A percentile compares a stretch with the other conserved stretches of the same genome.
Evolutionary conservation across 2,113 vertebrate genomes (phyloP).

Genomic region (Podarcis raffonei): DNA sequence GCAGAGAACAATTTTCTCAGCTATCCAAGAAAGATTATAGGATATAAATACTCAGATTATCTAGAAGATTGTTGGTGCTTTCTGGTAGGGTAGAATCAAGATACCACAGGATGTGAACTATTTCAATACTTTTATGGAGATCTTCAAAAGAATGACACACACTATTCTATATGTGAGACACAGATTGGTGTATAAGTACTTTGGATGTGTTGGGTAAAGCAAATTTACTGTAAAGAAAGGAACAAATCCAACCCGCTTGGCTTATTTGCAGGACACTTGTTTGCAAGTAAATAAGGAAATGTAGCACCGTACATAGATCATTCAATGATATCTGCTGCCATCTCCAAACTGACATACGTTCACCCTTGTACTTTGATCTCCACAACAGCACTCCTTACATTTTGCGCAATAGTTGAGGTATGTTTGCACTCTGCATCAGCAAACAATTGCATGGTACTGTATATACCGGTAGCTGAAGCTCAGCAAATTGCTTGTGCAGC

Average conservation of each 20-base stretch:
- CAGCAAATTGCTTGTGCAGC: not conserved
- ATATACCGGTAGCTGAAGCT: not conserved
- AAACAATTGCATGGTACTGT: not conserved
- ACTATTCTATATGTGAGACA: not conserved
- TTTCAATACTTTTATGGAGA: not conserved
- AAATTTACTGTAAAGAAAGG: not conserved
- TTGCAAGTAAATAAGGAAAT: not conserved
- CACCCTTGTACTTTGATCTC: not conserved
- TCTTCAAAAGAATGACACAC: not conserved
- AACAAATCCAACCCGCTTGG: not conserved
- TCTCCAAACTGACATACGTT: slow-evolving; percentile 36
- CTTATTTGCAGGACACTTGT: not conserved
- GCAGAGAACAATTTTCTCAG: not conserved
- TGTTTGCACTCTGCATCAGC: not conserved
- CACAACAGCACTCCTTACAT: not conserved
- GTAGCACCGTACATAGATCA: not conserved
- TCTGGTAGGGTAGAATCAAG: not conserved
- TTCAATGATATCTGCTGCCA: slow-evolving; percentile 24
- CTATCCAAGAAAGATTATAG: not conserved
- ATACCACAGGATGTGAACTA: not conserved
- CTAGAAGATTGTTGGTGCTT: not conserved
- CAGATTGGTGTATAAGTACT: not conserved
- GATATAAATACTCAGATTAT: rapidly evolving
- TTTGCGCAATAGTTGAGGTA: not conserved
- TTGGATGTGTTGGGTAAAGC: not conserved